Percentiles rank a stretch among this genome's conserved stretches.
Evolutionary conservation across 92 coral and sea anemone genomes (phyloP).

Genomic region (Heliopora coerulea): DNA sequence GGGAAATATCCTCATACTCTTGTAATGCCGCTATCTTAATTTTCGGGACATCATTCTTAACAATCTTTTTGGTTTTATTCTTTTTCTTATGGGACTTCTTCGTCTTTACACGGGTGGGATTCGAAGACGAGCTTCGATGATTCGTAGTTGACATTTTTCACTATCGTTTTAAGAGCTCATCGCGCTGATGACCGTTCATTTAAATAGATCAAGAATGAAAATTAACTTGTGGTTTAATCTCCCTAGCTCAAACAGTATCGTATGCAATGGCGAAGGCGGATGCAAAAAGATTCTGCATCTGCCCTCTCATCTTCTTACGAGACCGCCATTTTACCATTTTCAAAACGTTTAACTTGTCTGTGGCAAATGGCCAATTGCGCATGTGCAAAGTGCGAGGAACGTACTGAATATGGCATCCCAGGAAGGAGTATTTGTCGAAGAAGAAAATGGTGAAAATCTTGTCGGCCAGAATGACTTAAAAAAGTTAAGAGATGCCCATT

Average conservation of each 20-base stretch:
- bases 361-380: conserved; percentile 52
- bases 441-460: conserved; percentile 50
- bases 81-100: conserved; percentile 93
- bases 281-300: conserved; percentile 80
- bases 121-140: conserved; percentile 87
- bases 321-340: conserved; percentile 94
- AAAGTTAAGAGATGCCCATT: conserved; percentile 46
- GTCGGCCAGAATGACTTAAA: conserved; percentile 61
- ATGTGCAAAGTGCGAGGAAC: conserved; percentile 55
- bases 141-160: conserved; percentile 95
- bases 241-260: conserved; percentile 56
- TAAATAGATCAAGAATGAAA: conserved; percentile 58
- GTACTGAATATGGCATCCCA: conserved; percentile 20
- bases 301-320: conserved; percentile 48
- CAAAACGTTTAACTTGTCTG: conserved; percentile 45
- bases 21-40: conserved; percentile 64
- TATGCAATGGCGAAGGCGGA: conserved; percentile 65
- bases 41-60: conserved; percentile 76
- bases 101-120: conserved; percentile 96
- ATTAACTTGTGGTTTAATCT: conserved; percentile 60
- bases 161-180: conserved; percentile 54
- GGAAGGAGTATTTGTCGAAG: conserved; percentile 24
- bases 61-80: conserved; percentile 83
- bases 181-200: conserved; percentile 65
- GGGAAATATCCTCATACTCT: conserved; percentile 98